A percentile compares a stretch with the other conserved stretches of the same genome.
These are phyloP conservation scores for Nesogale talazaci DNA, from an alignment of 2,113 vertebrate genomes.

Conservation along the genomic window DNA sequence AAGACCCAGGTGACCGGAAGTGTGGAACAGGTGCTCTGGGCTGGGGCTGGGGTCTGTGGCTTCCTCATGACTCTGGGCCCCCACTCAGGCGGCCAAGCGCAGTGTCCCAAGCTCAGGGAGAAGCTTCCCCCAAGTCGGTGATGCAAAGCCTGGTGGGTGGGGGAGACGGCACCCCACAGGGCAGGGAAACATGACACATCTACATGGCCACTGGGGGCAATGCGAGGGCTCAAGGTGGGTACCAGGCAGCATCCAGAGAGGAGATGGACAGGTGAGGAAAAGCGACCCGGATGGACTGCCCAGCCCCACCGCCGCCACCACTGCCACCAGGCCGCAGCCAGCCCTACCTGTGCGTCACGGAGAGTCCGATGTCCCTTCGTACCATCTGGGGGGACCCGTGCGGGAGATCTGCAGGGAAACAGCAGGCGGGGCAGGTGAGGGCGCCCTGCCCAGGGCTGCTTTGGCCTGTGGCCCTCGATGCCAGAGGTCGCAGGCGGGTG, in stretches of 20 bases:
- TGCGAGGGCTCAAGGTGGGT: neutral
- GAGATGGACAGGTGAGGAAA: neutral
- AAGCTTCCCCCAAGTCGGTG: neutral
- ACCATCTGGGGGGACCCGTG: conserved; percentile 91
- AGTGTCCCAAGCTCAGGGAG: neutral
- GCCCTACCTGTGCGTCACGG: conserved; percentile 94
- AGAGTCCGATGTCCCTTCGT: conserved; percentile 94
- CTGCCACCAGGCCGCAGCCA: fast-evolving
- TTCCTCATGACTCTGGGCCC: neutral
- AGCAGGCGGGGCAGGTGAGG: conserved; percentile 29
- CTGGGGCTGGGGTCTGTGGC: neutral
- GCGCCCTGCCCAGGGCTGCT: neutral
- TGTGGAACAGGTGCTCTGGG: neutral
- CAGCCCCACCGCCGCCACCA: neutral
- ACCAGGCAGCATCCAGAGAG: neutral
- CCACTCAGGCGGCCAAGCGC: neutral
- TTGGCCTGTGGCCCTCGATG: neutral
- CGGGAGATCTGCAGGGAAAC: conserved; percentile 83
- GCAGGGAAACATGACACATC: neutral
- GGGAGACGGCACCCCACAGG: neutral
- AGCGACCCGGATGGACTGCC: neutral
- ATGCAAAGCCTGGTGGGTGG: neutral
- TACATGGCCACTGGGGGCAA: neutral
- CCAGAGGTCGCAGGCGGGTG: neutral
- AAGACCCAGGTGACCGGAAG: neutral